Percentiles rank a stretch among this genome's conserved stretches.
phyloP scores from a whole-genome alignment of 2,888 invertebrate genomes.

The Dendrolimus houi region DNA sequence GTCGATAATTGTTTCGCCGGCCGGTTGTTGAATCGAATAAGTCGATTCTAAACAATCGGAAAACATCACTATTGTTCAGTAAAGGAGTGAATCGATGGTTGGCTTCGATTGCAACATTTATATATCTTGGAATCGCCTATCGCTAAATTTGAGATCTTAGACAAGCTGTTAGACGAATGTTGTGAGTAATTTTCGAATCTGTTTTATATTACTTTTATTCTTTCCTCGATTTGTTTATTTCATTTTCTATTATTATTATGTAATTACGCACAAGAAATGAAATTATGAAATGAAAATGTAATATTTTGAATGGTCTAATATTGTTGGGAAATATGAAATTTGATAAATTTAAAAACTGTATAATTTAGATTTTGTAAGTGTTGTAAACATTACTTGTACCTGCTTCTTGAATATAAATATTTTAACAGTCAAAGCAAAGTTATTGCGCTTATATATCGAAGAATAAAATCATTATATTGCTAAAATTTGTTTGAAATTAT shows the following conservation, averaged over 20 bases:
- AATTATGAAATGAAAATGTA: neutral
- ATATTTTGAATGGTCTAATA: conserved; percentile 2
- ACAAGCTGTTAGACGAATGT: no score
- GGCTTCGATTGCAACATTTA: no score
- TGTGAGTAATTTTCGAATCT: neutral
- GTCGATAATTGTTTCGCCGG: no score
- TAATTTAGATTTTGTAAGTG: conserved; percentile 55
- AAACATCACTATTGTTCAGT: no score
- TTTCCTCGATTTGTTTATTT: neutral
- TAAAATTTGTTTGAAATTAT: conserved; percentile 15
- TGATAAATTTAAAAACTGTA: conserved; percentile 19
- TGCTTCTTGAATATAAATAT: conserved; percentile 68
- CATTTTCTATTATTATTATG: neutral
- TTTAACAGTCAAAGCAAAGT: conserved; percentile 75
- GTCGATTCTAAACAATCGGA: no score
- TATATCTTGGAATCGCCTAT: no score
- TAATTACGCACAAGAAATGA: neutral
- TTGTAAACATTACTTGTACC: conserved; percentile 73
- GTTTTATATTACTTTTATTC: neutral
- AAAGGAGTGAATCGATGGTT: no score
- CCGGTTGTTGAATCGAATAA: no score
- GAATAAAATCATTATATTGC: conserved; percentile 71
- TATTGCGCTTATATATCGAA: conserved; percentile 72
- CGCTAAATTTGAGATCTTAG: no score
- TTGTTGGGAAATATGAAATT: conserved; percentile 20